Base-by-base conservation (phyloP, 2,113 vertebrate species). In the Grus americana region DNA sequence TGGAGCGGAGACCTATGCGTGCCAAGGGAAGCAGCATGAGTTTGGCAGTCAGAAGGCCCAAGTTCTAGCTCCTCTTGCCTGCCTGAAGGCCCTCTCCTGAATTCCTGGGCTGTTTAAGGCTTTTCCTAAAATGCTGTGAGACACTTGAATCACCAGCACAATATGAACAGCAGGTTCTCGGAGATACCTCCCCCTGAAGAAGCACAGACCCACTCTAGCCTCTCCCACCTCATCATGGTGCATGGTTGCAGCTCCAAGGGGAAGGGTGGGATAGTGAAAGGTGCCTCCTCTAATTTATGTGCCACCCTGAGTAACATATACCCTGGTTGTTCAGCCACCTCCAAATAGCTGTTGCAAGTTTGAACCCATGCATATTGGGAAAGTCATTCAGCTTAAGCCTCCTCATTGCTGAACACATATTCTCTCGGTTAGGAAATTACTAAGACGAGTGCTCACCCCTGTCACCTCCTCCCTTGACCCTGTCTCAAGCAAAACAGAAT, bases 241-340 rank as follows among this genome's bases (percentile, higher is more conserved):
- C 36, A 72, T 9, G 4, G 40, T 21, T 55, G 26, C 29, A 66
- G 26, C 67, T 75, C 55, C 54, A 76, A 49, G 21, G 46, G n/a
- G 54, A 78, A 67, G 32, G 20, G 27, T 27, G 24, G 16, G 38
- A 42, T 34, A 17, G 21, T 10, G 24, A 59, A 65, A 20, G 34
- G 9, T 76, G 26, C 50, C 15, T 46, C 14, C 52, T 65, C 26
- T 55, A 54, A 34, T 20, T 46, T 8, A 50, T 15, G 9, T 55
- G 36, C 57, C 42, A 44, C 0, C 0, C 27, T 30, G 30, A 47
- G 10, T 57, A 61, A 95, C 15, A 24, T 30, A n/a, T 5, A 58
- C 26, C 36, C 57, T 58, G 36, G 12, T 15, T 32, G 47, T 89
- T 72, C 68, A 54, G 18, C 27, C 49, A 67, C 24, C 38, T 58